These are phyloP conservation scores for Thalassarche chlororhynchos DNA, from an alignment of 2,113 vertebrate species.

Conservation along the genomic window DNA sequence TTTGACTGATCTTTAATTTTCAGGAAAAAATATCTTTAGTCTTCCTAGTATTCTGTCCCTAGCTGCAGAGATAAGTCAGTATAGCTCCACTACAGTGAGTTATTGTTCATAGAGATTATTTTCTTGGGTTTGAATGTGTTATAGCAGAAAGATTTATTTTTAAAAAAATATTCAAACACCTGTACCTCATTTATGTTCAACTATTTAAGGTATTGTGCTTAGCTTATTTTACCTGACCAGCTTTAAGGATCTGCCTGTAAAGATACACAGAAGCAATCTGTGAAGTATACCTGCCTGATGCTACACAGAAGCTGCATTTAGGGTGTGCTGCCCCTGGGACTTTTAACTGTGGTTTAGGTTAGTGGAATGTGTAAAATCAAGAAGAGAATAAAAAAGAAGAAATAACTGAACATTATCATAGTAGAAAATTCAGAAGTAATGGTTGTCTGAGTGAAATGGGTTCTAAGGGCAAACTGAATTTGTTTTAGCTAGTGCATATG, in stretches of 20 bases:
- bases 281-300: neutral
- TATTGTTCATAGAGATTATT: neutral
- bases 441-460: neutral
- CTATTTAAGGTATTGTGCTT: neutral
- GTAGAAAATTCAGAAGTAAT: neutral
- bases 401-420: neutral
- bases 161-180: neutral
- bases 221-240: neutral
- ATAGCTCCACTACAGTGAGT: neutral
- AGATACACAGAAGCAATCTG: neutral
- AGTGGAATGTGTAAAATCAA: neutral
- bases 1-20: neutral
- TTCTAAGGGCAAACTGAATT: constrained; percentile 18
- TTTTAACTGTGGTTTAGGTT: neutral
- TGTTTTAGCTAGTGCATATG: constrained; percentile 30
- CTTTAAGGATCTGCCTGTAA: neutral
- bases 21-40: neutral
- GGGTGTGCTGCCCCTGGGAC: neutral
- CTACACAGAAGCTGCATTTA: neutral
- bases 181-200: neutral
- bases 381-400: neutral
- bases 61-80: neutral
- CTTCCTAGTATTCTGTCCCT: neutral
- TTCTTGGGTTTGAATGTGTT: neutral
- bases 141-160: neutral